Conservation (phyloP, 2,113 vertebrate genomes). For the Gopherus flavomarginatus region DNA sequence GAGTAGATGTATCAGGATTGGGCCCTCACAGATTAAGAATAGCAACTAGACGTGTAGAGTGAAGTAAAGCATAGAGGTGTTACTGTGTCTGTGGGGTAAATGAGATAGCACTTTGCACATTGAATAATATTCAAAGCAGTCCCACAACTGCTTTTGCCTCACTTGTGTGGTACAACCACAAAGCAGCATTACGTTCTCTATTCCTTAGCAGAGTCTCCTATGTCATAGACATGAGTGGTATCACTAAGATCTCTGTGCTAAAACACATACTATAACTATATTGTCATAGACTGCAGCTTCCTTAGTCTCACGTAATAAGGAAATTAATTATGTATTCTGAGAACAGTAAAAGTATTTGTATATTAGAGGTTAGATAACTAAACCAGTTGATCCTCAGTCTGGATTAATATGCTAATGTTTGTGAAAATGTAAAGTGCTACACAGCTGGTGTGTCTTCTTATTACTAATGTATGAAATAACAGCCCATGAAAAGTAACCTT, state of each 20-base stretch:
- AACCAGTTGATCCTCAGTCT: background rate
- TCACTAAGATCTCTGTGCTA: background rate
- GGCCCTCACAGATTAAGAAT: background rate
- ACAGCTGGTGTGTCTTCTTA: background rate
- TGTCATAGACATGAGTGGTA: background rate
- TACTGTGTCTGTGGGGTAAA: background rate
- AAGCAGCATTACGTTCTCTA: background rate
- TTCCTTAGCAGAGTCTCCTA: background rate
- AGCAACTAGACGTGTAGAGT: background rate
- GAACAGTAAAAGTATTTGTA: background rate
- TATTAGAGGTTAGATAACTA: background rate
- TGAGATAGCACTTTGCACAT: background rate
- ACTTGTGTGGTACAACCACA: background rate
- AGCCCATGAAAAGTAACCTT: rapidly evolving
- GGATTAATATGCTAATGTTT: no score
- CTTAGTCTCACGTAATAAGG: background rate
- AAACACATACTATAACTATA: background rate
- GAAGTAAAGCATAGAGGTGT: background rate
- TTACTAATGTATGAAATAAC: background rate
- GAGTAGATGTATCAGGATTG: background rate
- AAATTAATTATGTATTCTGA: background rate
- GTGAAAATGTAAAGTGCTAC: no score
- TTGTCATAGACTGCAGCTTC: background rate
- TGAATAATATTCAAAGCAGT: background rate
- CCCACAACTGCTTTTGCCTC: background rate